phyloP scores from a whole-genome alignment of 2,113 vertebrate genomes.

The Xerus inauris region DNA sequence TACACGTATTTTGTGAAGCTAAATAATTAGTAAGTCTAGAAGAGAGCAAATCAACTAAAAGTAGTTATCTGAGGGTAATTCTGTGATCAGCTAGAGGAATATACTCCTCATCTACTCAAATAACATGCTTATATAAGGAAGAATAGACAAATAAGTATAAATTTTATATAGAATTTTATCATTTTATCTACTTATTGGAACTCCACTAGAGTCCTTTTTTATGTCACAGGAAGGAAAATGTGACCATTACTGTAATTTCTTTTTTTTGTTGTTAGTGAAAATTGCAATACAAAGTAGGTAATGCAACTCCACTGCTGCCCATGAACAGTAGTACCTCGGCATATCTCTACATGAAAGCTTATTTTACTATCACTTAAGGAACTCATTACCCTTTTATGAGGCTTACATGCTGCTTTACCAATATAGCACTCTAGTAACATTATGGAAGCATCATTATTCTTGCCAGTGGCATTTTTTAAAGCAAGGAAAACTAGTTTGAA shows the following conservation, averaged over 20 bases:
- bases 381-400: conserved; percentile 86
- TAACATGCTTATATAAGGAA: conserved; percentile 51
- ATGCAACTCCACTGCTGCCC: conserved; percentile 49
- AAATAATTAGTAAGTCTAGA: conserved; percentile 12
- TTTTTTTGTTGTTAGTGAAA: conserved; percentile 71
- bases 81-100: not conserved
- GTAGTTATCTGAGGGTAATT: conserved; percentile 6
- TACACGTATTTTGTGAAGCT: conserved; percentile 44
- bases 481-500: conserved; percentile 79
- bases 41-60: conserved; percentile 47
- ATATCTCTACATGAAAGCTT: conserved; percentile 82
- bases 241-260: conserved; percentile 74
- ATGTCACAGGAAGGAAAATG: conserved; percentile 72
- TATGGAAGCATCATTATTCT: conserved; percentile 83
- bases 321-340: conserved; percentile 68
- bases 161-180: conserved; percentile 70
- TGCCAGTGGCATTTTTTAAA: conserved; percentile 82
- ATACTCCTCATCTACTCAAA: not conserved
- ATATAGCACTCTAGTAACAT: conserved; percentile 83
- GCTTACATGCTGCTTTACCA: conserved; percentile 85
- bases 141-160: conserved; percentile 52
- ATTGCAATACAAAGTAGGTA: conserved; percentile 78
- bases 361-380: conserved; percentile 88
- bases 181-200: conserved; percentile 73
- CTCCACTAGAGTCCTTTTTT: conserved; percentile 62